Percentiles rank a stretch among this genome's conserved stretches.
Conservation (phyloP, 2,113 vertebrate genomes). For the Pygoscelis adeliae region DNA sequence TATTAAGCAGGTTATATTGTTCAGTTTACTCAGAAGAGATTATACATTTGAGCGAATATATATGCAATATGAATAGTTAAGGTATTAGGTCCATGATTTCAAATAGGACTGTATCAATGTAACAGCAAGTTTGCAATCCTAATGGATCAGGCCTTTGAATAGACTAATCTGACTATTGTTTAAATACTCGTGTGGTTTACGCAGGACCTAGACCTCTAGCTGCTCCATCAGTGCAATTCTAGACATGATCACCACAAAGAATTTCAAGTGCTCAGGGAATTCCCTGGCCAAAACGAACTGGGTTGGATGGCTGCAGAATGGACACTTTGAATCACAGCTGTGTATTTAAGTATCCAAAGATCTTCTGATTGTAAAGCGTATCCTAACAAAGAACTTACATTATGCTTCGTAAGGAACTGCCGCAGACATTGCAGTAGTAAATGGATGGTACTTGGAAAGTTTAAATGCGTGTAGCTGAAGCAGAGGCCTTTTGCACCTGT, state of each 20-base stretch:
- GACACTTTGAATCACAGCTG: not conserved
- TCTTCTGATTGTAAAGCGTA: not conserved
- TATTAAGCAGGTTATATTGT: not conserved
- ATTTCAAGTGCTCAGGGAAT: not conserved
- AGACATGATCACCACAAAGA: not conserved
- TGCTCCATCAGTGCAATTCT: not conserved
- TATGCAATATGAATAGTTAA: not conserved
- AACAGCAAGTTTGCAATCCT: not conserved
- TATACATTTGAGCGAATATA: not conserved
- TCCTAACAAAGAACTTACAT: not conserved
- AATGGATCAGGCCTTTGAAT: not conserved
- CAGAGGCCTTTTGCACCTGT: not conserved
- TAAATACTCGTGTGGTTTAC: not conserved
- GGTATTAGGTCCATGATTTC: not conserved
- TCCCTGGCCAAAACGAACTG: not conserved
- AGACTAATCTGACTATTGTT: not conserved
- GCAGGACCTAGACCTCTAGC: not conserved
- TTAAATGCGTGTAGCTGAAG: not conserved
- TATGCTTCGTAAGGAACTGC: not conserved
- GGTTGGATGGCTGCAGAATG: not conserved
- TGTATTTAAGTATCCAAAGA: not conserved
- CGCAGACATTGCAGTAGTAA: not conserved
- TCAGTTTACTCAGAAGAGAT: not conserved
- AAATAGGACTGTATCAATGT: not conserved
- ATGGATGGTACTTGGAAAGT: not conserved